Evolutionary conservation across 2,888 invertebrate species (phyloP).

Genomic region (Buathra laborator): DNA sequence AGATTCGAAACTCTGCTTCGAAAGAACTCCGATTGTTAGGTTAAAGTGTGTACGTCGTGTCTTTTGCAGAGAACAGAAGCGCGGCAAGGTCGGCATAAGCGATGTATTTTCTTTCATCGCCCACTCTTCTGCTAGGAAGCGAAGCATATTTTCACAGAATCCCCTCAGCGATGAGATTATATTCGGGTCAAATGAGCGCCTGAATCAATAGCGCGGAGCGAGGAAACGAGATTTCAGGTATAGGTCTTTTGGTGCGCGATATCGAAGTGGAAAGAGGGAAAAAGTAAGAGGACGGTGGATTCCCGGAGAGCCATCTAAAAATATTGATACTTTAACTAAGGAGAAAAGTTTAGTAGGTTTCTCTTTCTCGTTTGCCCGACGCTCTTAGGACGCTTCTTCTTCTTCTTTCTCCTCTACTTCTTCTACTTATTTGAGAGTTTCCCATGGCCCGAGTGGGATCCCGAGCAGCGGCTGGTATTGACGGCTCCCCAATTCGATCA

Average conservation of each 20-base stretch:
- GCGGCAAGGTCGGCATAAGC: background rate
- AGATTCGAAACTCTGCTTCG: background rate
- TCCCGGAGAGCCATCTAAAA: conserved; percentile 78
- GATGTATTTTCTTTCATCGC: background rate
- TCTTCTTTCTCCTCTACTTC: conserved; percentile 31
- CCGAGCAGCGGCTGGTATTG: conserved; percentile 78
- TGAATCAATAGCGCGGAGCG: conserved; percentile 74
- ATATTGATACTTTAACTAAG: conserved; percentile 84
- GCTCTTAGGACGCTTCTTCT: conserved; percentile 39
- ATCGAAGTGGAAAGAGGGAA: conserved; percentile 51
- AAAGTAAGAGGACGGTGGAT: conserved; percentile 64
- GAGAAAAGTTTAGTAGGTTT: conserved; percentile 78
- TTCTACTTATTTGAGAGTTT: conserved; percentile 49
- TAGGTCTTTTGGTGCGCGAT: conserved; percentile 58
- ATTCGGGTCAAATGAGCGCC: conserved; percentile 70
- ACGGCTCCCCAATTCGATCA: conserved; percentile 81
- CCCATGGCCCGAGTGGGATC: conserved; percentile 71
- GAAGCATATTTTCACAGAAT: conserved; percentile 17
- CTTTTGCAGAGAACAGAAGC: background rate
- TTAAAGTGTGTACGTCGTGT: conserved; percentile 1
- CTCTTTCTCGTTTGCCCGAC: conserved; percentile 35
- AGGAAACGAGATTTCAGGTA: conserved; percentile 78
- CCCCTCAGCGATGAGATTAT: conserved; percentile 45
- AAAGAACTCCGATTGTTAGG: background rate
- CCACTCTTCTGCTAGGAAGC: background rate